These are phyloP conservation scores for Macroglossus sobrinus DNA, from an alignment of 2,113 vertebrate species.

Conservation along the genomic window DNA sequence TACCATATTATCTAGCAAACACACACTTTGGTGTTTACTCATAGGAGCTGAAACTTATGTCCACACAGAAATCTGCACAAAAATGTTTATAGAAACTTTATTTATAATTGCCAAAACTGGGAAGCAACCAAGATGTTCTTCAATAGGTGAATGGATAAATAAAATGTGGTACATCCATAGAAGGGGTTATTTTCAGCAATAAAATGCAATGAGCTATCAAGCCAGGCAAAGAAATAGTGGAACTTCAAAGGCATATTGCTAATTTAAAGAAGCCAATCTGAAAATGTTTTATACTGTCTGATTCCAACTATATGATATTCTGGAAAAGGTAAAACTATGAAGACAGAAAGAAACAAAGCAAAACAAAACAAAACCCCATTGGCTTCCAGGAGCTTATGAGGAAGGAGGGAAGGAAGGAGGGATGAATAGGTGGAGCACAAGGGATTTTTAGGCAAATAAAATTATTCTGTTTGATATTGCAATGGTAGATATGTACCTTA, in stretches of 20 bases:
- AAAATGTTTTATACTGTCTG: neutral
- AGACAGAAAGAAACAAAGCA: neutral
- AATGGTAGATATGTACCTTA: neutral
- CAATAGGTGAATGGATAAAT: neutral
- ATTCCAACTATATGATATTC: neutral
- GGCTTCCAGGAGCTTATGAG: neutral
- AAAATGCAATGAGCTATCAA: neutral
- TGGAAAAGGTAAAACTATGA: neutral
- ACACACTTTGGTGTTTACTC: neutral
- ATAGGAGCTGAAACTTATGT: neutral
- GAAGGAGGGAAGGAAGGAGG: neutral
- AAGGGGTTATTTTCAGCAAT: neutral
- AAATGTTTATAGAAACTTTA: slow-evolving; percentile 1
- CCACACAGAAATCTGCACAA: neutral
- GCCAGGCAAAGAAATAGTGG: neutral
- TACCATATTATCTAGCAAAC: neutral
- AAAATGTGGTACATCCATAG: neutral
- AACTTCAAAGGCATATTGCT: neutral
- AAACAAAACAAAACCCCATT: neutral
- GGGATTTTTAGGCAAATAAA: neutral
- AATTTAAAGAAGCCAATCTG: neutral
- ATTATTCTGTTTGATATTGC: neutral
- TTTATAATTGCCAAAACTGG: neutral
- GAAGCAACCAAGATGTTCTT: neutral
- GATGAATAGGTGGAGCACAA: neutral